Base-by-base conservation (phyloP, 1,140 invertebrate genomes). In the Drosophila rhopaloa region DNA sequence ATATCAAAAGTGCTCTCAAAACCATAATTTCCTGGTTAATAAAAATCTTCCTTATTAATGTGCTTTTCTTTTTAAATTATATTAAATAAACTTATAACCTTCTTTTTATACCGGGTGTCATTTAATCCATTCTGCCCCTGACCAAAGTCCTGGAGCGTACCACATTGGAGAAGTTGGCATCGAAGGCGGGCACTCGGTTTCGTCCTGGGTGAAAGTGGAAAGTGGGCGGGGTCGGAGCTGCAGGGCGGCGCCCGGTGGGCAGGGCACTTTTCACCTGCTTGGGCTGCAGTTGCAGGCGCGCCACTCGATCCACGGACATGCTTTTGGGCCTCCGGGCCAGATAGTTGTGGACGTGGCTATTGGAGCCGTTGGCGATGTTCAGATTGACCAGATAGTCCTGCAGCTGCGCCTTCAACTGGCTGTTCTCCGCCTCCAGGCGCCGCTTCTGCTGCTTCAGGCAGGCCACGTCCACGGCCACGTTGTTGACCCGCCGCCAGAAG, bases 401-500 rank as follows among this genome's bases (percentile, higher is more conserved):
- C 13, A 92, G 29, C 43, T 86, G 68, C 0, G 61, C 37, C 55
- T 92, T 92, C 0, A 92, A 53, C n/a, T 74, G 71, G 1, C 41
- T 55, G 54, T 92, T 92, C 40, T 75, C 74, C 6, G 76, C 55
- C 63, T 91, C 83, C n/a, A 92, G 44, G 13, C 56, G 54, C 1
- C 58, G 71, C 38, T 92, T 92, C 27, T 91, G 80, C 29, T 91
- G 83, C 35, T 81, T 89, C 11, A 92, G 59, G 41, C 81, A 90
- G 14, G 85, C 88, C 16, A 90, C 81, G 53, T 92, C 92, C 35
- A 92, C 78, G 19, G 76, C 74, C 0, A 84, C 91, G 43, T 91
- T 86, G 60, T 92, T 92, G 5, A 91, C 91, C 6, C 91, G 86
- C 11, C 82, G 65, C 92, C 92, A 92, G 48, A 92, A 92, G 3